These are phyloP conservation scores for Ichneumoninae sp. DNA, from an alignment of 2,888 invertebrate genomes.

Conservation along the genomic window DNA sequence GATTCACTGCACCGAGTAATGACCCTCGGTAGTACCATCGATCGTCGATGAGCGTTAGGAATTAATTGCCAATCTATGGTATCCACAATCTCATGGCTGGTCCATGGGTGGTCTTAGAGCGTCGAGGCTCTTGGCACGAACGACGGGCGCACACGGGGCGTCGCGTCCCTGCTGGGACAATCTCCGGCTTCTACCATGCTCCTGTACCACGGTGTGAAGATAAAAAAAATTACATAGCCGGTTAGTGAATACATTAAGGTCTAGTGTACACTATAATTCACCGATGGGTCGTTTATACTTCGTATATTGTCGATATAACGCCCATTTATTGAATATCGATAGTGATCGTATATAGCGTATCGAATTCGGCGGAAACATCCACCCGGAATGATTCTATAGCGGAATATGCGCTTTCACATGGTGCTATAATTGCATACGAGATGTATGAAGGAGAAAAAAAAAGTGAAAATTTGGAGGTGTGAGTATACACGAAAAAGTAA, in stretches of 20 bases:
- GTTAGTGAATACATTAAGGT: too few relatives aligned
- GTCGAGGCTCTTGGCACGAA: background rate
- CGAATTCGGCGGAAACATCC: too few relatives aligned
- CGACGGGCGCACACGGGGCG: background rate
- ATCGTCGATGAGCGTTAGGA: slow-evolving; percentile 21
- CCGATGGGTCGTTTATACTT: too few relatives aligned
- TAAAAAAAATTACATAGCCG: too few relatives aligned
- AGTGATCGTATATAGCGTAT: too few relatives aligned
- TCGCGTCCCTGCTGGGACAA: background rate
- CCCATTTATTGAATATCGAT: too few relatives aligned
- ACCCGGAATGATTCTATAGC: background rate
- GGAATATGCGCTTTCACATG: background rate
- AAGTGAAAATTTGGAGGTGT: background rate
- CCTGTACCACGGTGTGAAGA: too few relatives aligned
- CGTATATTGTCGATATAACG: too few relatives aligned
- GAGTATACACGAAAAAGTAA: slow-evolving; percentile 4
- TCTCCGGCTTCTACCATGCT: too few relatives aligned
- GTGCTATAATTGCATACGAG: background rate
- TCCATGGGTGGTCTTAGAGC: slow-evolving; percentile 15
- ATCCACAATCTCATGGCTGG: slow-evolving; percentile 13
- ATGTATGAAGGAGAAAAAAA: background rate
- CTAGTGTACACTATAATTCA: too few relatives aligned
- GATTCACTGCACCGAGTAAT: background rate
- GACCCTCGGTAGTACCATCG: background rate
- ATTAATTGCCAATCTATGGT: slow-evolving; percentile 42